Conservation (phyloP, 2,113 vertebrate genomes). For the Sinocyclocheilus maitianheensis region DNA sequence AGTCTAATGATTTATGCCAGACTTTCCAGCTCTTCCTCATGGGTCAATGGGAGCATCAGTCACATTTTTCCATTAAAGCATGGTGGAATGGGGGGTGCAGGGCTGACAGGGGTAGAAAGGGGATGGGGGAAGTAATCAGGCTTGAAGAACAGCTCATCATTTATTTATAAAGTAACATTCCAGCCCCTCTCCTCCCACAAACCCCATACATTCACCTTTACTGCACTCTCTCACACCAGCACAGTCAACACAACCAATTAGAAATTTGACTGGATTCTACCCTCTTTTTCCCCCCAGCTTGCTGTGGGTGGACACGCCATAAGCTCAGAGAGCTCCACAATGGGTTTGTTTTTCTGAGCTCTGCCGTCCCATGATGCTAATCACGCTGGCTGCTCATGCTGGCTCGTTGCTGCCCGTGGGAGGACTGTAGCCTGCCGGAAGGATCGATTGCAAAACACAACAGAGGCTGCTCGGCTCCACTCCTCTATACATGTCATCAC, state of each 20-base stretch:
- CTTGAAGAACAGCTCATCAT: conserved; percentile 58
- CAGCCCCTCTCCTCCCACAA: conserved; percentile 54
- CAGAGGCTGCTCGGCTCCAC: conserved; percentile 25
- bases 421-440: conserved; percentile 55
- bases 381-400: conserved; percentile 55
- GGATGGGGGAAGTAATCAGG: conserved; percentile 55
- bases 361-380: conserved; percentile 55
- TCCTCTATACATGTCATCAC: conserved; percentile 43
- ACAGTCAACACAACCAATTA: conserved; percentile 55
- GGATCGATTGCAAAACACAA: conserved; percentile 52
- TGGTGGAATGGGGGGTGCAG: conserved; percentile 38
- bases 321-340: conserved; percentile 57
- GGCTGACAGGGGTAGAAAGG: conserved; percentile 15
- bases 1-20: not conserved
- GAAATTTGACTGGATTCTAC: conserved; percentile 47
- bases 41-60: conserved; percentile 9
- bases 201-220: conserved; percentile 56
- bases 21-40: conserved; percentile 17
- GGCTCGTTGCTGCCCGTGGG: conserved; percentile 52
- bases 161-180: conserved; percentile 62
- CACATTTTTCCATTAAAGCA: conserved; percentile 45
- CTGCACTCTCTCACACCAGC: conserved; percentile 52
- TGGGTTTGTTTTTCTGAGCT: conserved; percentile 57
- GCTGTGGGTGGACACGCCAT: conserved; percentile 60
- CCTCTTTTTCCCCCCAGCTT: conserved; percentile 27